A percentile compares a stretch with the other conserved stretches of the same genome.
These are phyloP conservation scores for Myanophis thanlyinensis DNA, from an alignment of 2,113 vertebrate genomes.

Conservation along the genomic window DNA sequence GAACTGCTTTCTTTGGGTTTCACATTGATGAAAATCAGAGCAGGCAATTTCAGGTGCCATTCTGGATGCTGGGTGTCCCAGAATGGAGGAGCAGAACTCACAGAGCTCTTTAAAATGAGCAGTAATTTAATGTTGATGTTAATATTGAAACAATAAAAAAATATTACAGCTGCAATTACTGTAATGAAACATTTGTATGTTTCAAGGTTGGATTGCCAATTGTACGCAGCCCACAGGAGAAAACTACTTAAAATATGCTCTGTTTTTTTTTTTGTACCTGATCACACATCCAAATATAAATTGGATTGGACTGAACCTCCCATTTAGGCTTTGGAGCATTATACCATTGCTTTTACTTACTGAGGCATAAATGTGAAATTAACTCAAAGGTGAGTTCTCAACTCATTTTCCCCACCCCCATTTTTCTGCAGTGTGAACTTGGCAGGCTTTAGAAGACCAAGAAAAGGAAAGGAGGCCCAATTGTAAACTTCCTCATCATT, in stretches of 20 bases:
- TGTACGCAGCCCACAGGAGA: not conserved
- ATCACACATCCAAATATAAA: not conserved
- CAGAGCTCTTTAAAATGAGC: not conserved
- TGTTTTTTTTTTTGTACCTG: not conserved
- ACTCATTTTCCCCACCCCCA: not conserved
- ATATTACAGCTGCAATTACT: not conserved
- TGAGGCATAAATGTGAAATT: constrained; percentile 39
- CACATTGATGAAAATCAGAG: not conserved
- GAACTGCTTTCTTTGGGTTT: not conserved
- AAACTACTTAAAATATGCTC: not conserved
- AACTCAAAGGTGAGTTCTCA: constrained; percentile 14
- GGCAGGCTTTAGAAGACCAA: not conserved
- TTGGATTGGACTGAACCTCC: not conserved
- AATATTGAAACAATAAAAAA: not conserved
- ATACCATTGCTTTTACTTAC: not conserved
- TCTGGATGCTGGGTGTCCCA: not conserved
- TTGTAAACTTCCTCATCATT: constrained; percentile 29
- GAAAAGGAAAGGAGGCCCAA: constrained; percentile 4
- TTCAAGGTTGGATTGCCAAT: not conserved
- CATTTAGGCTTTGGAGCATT: not conserved
- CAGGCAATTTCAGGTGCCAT: not conserved
- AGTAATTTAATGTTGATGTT: not conserved
- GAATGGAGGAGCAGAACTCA: not conserved
- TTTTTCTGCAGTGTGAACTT: not conserved
- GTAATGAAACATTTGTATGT: not conserved